Evolutionary conservation across 2,888 invertebrate species (phyloP).

Genomic region (Polyommatus iphigenia): DNA sequence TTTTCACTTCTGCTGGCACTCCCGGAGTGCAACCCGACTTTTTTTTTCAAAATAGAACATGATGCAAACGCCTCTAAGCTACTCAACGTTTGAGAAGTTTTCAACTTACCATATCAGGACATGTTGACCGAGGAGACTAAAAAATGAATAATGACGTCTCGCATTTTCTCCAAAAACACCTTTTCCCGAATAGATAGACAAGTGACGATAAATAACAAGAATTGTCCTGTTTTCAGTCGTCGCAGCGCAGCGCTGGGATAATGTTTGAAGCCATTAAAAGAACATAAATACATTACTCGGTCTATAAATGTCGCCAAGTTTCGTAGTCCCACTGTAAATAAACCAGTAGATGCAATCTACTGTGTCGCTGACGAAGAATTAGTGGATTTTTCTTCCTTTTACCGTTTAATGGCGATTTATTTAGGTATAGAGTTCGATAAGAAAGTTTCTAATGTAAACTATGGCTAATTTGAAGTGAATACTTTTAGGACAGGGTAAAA

Average conservation of each 20-base stretch:
- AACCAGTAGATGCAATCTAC: slow-evolving; percentile 45
- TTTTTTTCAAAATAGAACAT: background rate
- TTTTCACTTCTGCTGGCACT: no score
- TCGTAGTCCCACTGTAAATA: slow-evolving; percentile 49
- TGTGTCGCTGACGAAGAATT: slow-evolving; percentile 46
- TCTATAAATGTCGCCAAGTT: slow-evolving; percentile 62
- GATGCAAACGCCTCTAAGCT: background rate
- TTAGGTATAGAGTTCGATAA: background rate
- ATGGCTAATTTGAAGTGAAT: background rate
- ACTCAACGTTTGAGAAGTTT: background rate
- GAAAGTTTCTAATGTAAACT: background rate
- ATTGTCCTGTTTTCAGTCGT: slow-evolving; percentile 67
- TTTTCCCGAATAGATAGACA: slow-evolving; percentile 35
- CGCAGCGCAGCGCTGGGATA: slow-evolving; percentile 60
- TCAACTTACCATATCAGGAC: background rate
- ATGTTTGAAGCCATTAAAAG: slow-evolving; percentile 75
- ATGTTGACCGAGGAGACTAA: background rate
- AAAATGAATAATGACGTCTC: slow-evolving; percentile 22
- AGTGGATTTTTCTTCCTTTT: slow-evolving; percentile 40
- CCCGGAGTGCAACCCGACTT: no score
- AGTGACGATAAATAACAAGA: slow-evolving; percentile 63
- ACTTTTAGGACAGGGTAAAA: background rate
- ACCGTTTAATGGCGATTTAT: slow-evolving; percentile 34
- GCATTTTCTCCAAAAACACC: slow-evolving; percentile 6
- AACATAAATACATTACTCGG: slow-evolving; percentile 73